Base-by-base conservation (phyloP, 1,140 invertebrate species). In the Papilio dardanus region DNA sequence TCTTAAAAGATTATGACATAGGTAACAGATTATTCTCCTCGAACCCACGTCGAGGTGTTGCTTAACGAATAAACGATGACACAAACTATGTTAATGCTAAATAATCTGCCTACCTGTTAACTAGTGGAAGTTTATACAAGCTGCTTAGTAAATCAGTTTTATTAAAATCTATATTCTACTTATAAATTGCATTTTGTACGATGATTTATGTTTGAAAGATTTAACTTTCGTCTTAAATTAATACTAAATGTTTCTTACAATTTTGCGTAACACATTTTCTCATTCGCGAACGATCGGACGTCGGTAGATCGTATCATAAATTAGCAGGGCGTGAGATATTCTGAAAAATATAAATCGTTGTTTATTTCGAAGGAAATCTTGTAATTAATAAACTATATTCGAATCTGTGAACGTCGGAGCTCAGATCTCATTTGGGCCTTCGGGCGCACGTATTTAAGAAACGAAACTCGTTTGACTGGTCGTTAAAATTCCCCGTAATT, bases 401-500 rank as follows among this genome's bases (percentile, higher is more conserved):
- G 74, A 79, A 83, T 81, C 76, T 79, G 76, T 73, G 71, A 54
- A 66, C 76, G 71, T 65, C 58, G 75, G 74, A 77, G 76, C 42
- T 75, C 58, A 75, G 76, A 79, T 78, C 81, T 82, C 82, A 84
- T 86, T 88, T 85, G 81, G 80, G 82, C 82, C 81, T 86, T 83
- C 81, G 77, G 83, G 82, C 82, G 79, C 83, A 81, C 75, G 82
- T 77, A 81, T 86, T 78, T 80, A 77, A 81, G 79, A 76, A 76
- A 83, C 83, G 71, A 83, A 88, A 91, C 89, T 81, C 77, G 89
- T 88, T 67, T 74, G 81, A 84, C 87, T 82, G 84, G 87, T 91
- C 82, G 84, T 86, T 87, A 86, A 85, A 88, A 87, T 90, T 88
- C 87, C 82, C 84, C 79, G 84, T 84, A 86, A 90, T 89, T 88